Evolutionary conservation across 2,888 invertebrate species (phyloP).

Genomic region (Laspeyria flexula): DNA sequence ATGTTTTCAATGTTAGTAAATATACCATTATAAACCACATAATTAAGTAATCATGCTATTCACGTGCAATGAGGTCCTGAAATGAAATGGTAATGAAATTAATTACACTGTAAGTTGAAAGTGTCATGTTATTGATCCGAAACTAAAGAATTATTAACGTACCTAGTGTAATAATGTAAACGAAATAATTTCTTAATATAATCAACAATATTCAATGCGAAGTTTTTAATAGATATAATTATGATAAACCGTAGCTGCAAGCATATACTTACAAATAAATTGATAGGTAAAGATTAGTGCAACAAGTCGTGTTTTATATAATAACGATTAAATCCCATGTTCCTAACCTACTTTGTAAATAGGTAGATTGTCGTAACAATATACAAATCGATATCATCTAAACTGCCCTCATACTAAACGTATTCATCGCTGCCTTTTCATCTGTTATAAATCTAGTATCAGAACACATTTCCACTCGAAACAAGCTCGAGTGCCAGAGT

Average conservation of each 20-base stretch:
- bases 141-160: not conserved
- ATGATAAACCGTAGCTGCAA: constrained; percentile 29
- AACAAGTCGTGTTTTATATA: constrained; percentile 35
- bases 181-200: not conserved
- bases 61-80: not conserved
- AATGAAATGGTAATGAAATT: not conserved
- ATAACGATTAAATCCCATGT: constrained; percentile 3
- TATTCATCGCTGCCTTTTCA: constrained; percentile 24
- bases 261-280: constrained; percentile 1
- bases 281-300: constrained; percentile 23
- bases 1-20: too few relatives aligned
- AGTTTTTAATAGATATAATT: constrained; percentile 1
- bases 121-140: not conserved
- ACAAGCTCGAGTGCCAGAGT: constrained; percentile 33
- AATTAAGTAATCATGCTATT: not conserved
- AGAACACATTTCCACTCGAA: constrained; percentile 25
- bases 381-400: constrained; percentile 29
- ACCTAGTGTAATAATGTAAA: not conserved
- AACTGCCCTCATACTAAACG: constrained; percentile 14
- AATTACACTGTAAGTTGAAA: not conserved
- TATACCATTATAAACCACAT: too few relatives aligned
- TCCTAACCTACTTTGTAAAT: constrained; percentile 14
- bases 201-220: not conserved
- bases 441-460: constrained; percentile 13
- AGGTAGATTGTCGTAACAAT: constrained; percentile 20